Conservation (phyloP, 1,140 invertebrate species). For the Leptinotarsa lineolata region DNA sequence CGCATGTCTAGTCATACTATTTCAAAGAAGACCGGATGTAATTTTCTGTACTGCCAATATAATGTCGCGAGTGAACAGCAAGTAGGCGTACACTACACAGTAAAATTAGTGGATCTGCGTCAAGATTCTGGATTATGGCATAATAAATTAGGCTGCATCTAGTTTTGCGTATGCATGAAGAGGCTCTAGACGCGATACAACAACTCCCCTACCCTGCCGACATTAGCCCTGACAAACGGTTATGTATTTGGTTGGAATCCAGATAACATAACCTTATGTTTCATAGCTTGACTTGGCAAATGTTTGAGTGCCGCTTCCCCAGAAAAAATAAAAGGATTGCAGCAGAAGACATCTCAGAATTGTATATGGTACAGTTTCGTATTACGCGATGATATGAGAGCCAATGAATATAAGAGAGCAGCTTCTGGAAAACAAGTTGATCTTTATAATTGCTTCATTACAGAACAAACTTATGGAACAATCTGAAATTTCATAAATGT, state of each 20-base stretch:
- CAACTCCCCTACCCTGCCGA: conserved; percentile 40
- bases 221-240: conserved; percentile 55
- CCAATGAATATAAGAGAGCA: conserved; percentile 7
- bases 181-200: conserved; percentile 35
- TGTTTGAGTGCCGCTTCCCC: conserved; percentile 1
- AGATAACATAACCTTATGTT: conserved; percentile 53
- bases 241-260: conserved; percentile 56
- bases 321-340: conserved; percentile 6
- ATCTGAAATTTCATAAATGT: too few relatives aligned
- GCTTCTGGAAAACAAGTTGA: too few relatives aligned
- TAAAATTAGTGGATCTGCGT: conserved; percentile 36
- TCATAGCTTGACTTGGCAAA: conserved; percentile 45
- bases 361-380: conserved; percentile 13
- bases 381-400: conserved; percentile 8
- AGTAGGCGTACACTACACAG: conserved; percentile 31
- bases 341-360: not conserved
- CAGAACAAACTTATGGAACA: too few relatives aligned
- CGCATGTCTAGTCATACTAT: conserved; percentile 34
- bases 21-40: conserved; percentile 33
- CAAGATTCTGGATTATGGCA: conserved; percentile 29
- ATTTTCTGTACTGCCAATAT: conserved; percentile 36
- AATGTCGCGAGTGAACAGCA: conserved; percentile 26
- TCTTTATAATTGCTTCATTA: too few relatives aligned
- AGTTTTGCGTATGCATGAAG: conserved; percentile 42
- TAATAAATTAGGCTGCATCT: conserved; percentile 27